Conservation (phyloP, 2,888 invertebrate genomes). For the Scaptomyza cyrtandrae region DNA sequence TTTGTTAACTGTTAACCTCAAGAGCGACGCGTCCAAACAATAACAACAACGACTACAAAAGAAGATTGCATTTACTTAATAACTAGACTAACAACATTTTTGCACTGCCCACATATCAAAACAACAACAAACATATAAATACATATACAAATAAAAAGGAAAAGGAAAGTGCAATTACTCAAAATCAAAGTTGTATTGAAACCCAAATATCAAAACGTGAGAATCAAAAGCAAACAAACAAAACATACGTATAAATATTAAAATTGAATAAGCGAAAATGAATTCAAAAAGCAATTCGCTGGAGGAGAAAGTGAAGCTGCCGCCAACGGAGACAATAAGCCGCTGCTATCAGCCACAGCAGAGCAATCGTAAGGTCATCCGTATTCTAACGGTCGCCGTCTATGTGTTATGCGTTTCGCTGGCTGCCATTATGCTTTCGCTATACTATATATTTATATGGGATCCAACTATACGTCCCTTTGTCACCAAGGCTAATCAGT, state of each 20-base stretch:
- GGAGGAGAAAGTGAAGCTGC: conserved; percentile 85
- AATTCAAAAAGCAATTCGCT: conserved; percentile 84
- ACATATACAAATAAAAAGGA: conserved; percentile 26
- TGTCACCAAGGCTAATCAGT: conserved; percentile 84
- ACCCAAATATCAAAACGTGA: conserved; percentile 12
- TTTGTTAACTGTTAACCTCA: conserved; percentile 28
- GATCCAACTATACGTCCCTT: conserved; percentile 88
- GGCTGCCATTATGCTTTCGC: conserved; percentile 95
- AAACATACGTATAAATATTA: too few species aligned
- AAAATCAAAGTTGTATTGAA: conserved; percentile 31
- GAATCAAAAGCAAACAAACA: conserved; percentile 2
- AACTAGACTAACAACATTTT: conserved; percentile 54
- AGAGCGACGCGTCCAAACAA: conserved; percentile 34
- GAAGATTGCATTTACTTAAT: conserved; percentile 53
- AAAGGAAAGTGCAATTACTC: conserved; percentile 40
- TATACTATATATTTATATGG: conserved; percentile 98
- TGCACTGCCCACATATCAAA: conserved; percentile 58
- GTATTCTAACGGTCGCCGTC: conserved; percentile 96
- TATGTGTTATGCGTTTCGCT: conserved; percentile 97
- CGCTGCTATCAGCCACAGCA: conserved; percentile 88
- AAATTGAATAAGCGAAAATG: conserved; percentile 64
- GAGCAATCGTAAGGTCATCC: conserved; percentile 89
- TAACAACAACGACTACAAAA: conserved; percentile 33
- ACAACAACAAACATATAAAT: conserved; percentile 13
- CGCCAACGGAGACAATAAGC: conserved; percentile 84